These are phyloP conservation scores for Chrysolina haemoptera DNA, from an alignment of 2,888 invertebrate genomes.

Conservation along the genomic window DNA sequence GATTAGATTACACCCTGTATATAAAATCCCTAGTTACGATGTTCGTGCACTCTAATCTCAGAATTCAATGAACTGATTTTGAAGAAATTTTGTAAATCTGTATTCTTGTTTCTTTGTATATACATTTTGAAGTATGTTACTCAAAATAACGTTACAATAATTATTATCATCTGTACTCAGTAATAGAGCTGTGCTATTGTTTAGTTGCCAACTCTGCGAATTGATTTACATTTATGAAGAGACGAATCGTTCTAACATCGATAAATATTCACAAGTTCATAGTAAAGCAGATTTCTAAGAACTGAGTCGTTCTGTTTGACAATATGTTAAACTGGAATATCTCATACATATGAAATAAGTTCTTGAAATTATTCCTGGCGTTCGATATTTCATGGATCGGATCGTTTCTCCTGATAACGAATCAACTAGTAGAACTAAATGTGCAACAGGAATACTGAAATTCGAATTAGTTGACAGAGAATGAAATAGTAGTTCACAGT, in stretches of 20 bases:
- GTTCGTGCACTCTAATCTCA: too few species aligned
- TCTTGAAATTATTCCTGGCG: neutral
- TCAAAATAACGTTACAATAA: too few species aligned
- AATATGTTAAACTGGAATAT: neutral
- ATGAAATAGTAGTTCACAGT: neutral
- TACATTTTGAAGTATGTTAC: too few species aligned
- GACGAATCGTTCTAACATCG: neutral
- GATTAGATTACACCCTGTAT: too few species aligned
- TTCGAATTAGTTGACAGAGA: neutral
- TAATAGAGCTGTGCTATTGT: too few species aligned
- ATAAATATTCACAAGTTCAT: neutral
- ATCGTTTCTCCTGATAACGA: neutral
- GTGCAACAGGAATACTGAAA: neutral
- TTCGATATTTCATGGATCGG: neutral
- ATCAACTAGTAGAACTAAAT: neutral
- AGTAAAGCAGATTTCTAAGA: slow-evolving; percentile 4
- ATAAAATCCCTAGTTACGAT: too few species aligned
- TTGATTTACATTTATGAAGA: neutral
- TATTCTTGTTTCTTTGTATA: too few species aligned
- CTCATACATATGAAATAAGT: neutral
- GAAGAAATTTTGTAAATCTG: too few species aligned
- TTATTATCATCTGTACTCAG: too few species aligned
- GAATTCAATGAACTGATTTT: too few species aligned
- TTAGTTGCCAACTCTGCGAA: neutral
- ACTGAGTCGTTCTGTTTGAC: neutral